phyloP scores from a whole-genome alignment of 2,888 invertebrate species.

The Lithophane leautieri region DNA sequence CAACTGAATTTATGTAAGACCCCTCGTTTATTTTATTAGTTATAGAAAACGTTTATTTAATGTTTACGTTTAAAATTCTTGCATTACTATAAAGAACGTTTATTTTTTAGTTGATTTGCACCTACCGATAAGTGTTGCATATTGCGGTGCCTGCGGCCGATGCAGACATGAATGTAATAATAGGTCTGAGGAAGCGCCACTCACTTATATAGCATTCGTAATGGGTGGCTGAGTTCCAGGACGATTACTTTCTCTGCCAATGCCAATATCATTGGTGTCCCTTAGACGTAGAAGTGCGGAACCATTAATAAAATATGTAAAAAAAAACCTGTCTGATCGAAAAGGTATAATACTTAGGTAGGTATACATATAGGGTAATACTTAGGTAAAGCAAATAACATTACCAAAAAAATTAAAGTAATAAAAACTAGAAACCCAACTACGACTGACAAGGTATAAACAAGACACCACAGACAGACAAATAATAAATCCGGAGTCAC shows the following conservation, averaged over 20 bases:
- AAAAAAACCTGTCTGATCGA: too few species aligned
- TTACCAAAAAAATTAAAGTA: too few species aligned
- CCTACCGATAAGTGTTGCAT: conserved; percentile 89
- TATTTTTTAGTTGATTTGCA: conserved; percentile 66
- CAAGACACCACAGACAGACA: too few species aligned
- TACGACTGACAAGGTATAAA: too few species aligned
- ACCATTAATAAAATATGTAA: neutral
- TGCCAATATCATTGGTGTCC: conserved; percentile 67
- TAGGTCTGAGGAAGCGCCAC: conserved; percentile 81
- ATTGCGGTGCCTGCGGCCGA: conserved; percentile 81
- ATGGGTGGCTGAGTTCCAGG: conserved; percentile 81
- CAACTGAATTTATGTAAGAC: neutral
- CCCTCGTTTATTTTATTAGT: neutral
- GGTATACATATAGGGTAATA: too few species aligned
- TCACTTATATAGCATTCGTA: conserved; percentile 87
- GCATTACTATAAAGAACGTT: conserved; percentile 65
- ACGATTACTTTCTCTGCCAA: conserved; percentile 85
- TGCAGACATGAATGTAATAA: conserved; percentile 84
- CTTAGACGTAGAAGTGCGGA: conserved; percentile 5
- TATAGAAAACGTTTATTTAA: neutral
- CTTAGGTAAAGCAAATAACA: too few species aligned
- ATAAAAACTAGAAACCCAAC: too few species aligned
- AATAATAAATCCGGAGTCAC: too few species aligned
- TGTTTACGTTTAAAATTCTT: conserved; percentile 11
- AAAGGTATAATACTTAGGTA: too few species aligned